Evolutionary conservation across 2,888 invertebrate genomes (phyloP).

Genomic region (Harmothoe impar): DNA sequence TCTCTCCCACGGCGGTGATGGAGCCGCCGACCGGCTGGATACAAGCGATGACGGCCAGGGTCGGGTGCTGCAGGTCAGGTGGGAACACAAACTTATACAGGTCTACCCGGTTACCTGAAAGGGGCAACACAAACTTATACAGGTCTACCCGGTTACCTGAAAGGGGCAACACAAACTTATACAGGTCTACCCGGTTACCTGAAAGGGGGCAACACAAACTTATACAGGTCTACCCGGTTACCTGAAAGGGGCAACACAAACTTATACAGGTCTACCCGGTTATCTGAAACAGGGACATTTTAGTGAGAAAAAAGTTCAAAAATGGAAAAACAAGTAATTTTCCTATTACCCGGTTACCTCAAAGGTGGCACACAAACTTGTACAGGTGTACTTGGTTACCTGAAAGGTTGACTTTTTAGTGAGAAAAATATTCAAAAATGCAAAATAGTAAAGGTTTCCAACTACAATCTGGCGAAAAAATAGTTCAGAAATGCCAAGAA

Average conservation of each 20-base stretch:
- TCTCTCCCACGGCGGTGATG: constrained; percentile 84
- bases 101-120: constrained; percentile 71
- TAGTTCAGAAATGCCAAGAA: too few species aligned
- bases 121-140: constrained; percentile 83
- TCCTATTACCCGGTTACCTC: too few species aligned
- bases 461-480: too few species aligned
- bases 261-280: constrained; percentile 82
- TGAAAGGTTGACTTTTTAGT: too few species aligned
- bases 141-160: too few species aligned
- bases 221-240: constrained; percentile 78
- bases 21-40: constrained; percentile 84
- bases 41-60: constrained; percentile 84
- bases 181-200: too few species aligned
- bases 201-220: constrained; percentile 82
- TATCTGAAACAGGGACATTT: too few species aligned
- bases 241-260: constrained; percentile 81
- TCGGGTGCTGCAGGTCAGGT: constrained; percentile 78
- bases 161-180: constrained; percentile 83
- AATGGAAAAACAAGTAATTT: too few species aligned
- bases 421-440: too few species aligned
- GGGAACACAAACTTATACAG: constrained; percentile 83
- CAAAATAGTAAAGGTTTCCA: too few species aligned
- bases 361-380: constrained; percentile 83
- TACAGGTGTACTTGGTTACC: constrained; percentile 82
- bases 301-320: too few species aligned